Conservation (phyloP, 2,888 invertebrate species). For the Melinaea marsaeus region DNA sequence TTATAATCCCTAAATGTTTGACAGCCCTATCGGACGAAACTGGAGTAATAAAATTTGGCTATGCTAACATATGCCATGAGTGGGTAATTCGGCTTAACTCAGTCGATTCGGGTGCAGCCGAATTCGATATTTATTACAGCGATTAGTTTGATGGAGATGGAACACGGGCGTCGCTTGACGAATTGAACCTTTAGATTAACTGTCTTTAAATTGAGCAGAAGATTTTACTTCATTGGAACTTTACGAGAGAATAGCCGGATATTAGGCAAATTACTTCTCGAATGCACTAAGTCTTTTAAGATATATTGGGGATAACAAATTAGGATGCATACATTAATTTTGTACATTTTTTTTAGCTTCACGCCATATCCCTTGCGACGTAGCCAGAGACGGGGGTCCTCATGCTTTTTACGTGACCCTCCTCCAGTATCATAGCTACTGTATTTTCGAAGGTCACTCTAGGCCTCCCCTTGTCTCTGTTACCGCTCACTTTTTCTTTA, state of each 20-base stretch:
- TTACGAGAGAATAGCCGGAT: background rate
- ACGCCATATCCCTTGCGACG: too few relatives aligned
- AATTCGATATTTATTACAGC: constrained; percentile 55
- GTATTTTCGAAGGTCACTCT: too few relatives aligned
- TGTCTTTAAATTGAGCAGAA: constrained; percentile 10
- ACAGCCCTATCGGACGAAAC: constrained; percentile 3
- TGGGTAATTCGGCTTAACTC: constrained; percentile 51
- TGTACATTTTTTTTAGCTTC: too few relatives aligned
- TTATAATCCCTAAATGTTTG: background rate
- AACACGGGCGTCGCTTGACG: constrained; percentile 61
- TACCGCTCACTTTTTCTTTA: too few relatives aligned
- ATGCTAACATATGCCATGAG: constrained; percentile 19
- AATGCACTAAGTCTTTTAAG: too few relatives aligned
- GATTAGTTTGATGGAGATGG: constrained; percentile 61
- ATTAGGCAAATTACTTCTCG: too few relatives aligned
- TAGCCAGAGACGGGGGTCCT: too few relatives aligned
- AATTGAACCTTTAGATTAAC: constrained; percentile 33
- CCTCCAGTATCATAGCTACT: too few relatives aligned
- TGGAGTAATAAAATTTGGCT: constrained; percentile 12
- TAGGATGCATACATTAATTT: too few relatives aligned
- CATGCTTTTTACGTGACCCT: too few relatives aligned
- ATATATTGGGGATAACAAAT: too few relatives aligned
- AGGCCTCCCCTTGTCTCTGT: too few relatives aligned
- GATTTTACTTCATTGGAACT: constrained; percentile 8
- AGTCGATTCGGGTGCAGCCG: constrained; percentile 43